Base-by-base conservation (phyloP, 2,888 invertebrate species). In the Calameuta idolon region DNA sequence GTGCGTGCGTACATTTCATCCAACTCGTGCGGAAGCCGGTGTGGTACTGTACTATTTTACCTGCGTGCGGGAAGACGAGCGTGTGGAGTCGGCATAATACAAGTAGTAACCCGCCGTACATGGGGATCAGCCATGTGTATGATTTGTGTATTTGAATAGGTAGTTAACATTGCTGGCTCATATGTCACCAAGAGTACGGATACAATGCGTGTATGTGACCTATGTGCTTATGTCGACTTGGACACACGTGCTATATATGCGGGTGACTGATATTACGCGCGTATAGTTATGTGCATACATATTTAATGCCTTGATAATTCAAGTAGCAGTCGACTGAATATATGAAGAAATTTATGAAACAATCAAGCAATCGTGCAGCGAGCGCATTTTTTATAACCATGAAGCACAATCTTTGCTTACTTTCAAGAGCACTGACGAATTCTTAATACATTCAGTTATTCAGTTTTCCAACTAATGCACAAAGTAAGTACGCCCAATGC, bases 1-100 rank as follows among this genome's bases (percentile, higher is more conserved):
- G 81, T 77, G 69, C 77, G 69, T 80, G 81, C 78, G 80, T 80
- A 79, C 79, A 79, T 79, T 81, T 81, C 75, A 81, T 76, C 76
- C 34, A 79, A 79, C 81, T 55, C 55, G 23, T 55, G 23, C 55
- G 55, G 23, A 55, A 55, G 55, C 55, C 55, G 55, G 23, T 23
- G 23, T 23, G 23, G 55, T 55, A 55, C 55, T 71, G 71, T 34
- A 71, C 30, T 71, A 31, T 71, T 71, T 71, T 71, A 71, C 71
- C 71, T 71, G 5, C 31, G 15, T 34, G 31, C 71, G 71, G 12
- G 71, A 71, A 34, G 31, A 34, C 71, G 31, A 71, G 31, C 71
- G 71, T 71, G 33, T 71, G 55, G 55, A 55, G 55, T 55, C 15
- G 55, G 23, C 37, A 37, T 55, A 55, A 55, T 55, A 23, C 55